Evolutionary conservation across 2,797 vertebrate genomes (phyloP).

Genomic region (Tamandua tetradactyla): DNA sequence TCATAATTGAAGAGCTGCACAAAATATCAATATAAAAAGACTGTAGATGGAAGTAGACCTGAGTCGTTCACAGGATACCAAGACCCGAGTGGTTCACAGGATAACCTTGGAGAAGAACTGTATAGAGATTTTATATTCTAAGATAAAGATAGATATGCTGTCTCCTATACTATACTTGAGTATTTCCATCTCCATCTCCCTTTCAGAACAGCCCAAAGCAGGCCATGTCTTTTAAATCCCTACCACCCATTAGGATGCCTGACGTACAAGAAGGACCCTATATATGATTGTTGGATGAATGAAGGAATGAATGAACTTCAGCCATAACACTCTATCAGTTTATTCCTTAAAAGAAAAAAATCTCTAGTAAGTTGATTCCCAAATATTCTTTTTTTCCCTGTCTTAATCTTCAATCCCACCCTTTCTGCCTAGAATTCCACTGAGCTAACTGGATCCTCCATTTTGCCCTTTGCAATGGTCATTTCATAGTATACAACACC

Average conservation of each 20-base stretch:
- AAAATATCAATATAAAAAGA: constrained; percentile 1
- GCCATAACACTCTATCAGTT: background rate
- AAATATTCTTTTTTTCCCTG: background rate
- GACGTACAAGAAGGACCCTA: background rate
- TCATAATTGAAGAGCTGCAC: constrained; percentile 7
- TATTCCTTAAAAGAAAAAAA: constrained; percentile 38
- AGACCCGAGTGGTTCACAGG: background rate
- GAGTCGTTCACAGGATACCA: background rate
- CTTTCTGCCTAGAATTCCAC: constrained; percentile 27
- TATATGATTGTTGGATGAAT: background rate
- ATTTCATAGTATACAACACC: background rate
- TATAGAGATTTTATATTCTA: constrained; percentile 20
- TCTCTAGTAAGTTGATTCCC: background rate
- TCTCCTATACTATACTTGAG: background rate
- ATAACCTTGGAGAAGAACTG: background rate
- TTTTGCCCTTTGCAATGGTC: background rate
- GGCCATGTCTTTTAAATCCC: background rate
- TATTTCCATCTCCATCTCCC: background rate
- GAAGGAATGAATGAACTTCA: constrained; percentile 1
- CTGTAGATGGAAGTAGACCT: background rate
- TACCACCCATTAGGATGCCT: background rate
- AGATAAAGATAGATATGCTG: background rate
- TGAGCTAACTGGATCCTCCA: background rate
- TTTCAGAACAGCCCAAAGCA: background rate
- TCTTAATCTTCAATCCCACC: background rate